phyloP scores from a whole-genome alignment of 1,140 invertebrate species.

The Drosophila arizonae region DNA sequence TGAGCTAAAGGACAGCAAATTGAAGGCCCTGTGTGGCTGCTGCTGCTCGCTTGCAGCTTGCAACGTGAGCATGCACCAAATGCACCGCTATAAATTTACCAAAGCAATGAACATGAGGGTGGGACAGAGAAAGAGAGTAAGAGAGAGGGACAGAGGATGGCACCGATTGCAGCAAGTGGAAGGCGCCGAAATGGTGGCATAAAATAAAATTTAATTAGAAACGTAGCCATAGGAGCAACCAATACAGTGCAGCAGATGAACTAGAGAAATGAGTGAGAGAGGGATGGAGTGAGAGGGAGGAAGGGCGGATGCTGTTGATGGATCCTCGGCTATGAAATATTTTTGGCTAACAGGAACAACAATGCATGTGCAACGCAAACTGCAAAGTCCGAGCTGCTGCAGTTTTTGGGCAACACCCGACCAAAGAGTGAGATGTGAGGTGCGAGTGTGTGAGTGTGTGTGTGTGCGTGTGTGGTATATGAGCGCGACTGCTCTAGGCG shows the following conservation, averaged over 20 bases:
- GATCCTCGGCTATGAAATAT: conserved; percentile 70
- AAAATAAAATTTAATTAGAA: conserved; percentile 82
- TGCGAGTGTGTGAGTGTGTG: neutral
- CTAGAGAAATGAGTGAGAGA: neutral
- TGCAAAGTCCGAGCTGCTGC: conserved; percentile 49
- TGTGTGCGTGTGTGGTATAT: conserved; percentile 17
- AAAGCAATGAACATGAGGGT: neutral
- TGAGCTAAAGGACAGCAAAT: conserved; percentile 38
- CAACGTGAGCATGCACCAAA: conserved; percentile 55
- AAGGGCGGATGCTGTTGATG: conserved; percentile 1
- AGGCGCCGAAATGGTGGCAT: conserved; percentile 79
- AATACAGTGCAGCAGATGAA: conserved; percentile 6
- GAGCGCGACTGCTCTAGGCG: conserved; percentile 61
- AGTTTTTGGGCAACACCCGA: conserved; percentile 33
- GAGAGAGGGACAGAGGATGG: neutral
- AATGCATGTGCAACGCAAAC: conserved; percentile 75
- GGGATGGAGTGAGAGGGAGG: neutral
- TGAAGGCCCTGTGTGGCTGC: conserved; percentile 25
- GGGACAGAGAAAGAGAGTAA: neutral
- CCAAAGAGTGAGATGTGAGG: neutral
- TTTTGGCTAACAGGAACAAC: conserved; percentile 46
- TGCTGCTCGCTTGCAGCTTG: conserved; percentile 20
- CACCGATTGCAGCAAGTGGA: conserved; percentile 36
- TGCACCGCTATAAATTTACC: conserved; percentile 71
- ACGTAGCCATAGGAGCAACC: conserved; percentile 62